A percentile compares a stretch with the other conserved stretches of the same genome.
Evolutionary conservation across 2,113 vertebrate species (phyloP).

Genomic region (Colistium nudipinnis): DNA sequence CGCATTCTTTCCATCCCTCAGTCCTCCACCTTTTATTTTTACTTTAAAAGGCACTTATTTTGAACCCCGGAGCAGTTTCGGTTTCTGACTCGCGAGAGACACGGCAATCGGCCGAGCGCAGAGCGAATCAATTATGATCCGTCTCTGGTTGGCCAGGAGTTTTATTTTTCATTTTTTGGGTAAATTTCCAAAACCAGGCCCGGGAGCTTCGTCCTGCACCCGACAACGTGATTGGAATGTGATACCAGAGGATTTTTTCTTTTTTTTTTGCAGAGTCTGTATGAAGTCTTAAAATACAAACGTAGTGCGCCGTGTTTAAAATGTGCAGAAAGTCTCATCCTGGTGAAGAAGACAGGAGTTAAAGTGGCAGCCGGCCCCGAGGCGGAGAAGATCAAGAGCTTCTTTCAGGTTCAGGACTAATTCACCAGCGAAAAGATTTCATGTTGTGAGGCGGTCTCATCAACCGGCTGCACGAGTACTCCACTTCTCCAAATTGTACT

Average conservation of each 20-base stretch:
- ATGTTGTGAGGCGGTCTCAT: not conserved
- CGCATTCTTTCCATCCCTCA: not conserved
- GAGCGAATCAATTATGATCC: slow-evolving; percentile 41
- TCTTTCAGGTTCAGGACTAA: not conserved
- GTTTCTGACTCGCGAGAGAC: slow-evolving; percentile 40
- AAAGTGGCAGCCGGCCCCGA: not conserved
- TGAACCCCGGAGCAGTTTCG: slow-evolving; percentile 23
- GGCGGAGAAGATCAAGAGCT: not conserved
- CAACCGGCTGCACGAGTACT: not conserved
- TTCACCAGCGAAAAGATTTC: not conserved
- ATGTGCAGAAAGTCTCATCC: not conserved
- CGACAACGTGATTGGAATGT: slow-evolving; percentile 18
- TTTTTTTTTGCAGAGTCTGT: slow-evolving; percentile 7
- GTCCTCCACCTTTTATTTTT: not conserved
- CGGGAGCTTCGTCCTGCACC: slow-evolving; percentile 15
- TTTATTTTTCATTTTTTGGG: too few species aligned
- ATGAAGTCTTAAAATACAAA: slow-evolving; percentile 8
- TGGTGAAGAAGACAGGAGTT: not conserved
- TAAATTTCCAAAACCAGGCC: slow-evolving; percentile 26
- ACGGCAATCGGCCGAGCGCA: slow-evolving; percentile 27
- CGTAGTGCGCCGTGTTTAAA: not conserved
- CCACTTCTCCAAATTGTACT: not conserved
- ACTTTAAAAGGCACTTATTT: slow-evolving; percentile 38
- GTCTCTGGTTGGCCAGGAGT: slow-evolving; percentile 29
- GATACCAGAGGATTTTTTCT: not conserved